These are phyloP conservation scores for Botia kubotai DNA, from an alignment of 2,797 vertebrate species.

Conservation along the genomic window DNA sequence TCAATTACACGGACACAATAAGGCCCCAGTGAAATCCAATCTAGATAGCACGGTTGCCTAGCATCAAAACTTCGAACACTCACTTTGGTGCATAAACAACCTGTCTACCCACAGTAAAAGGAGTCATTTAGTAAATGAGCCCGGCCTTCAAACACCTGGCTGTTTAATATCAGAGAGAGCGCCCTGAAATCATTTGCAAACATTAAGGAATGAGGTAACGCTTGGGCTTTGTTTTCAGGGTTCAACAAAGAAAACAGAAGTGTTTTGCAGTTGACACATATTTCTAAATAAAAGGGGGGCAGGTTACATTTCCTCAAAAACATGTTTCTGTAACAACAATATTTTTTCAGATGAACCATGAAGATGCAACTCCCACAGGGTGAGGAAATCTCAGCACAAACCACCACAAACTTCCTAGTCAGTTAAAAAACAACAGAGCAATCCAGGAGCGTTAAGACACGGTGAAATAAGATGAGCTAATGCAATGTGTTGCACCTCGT, in stretches of 20 bases:
- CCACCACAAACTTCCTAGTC: slow-evolving; percentile 17
- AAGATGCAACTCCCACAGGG: not conserved
- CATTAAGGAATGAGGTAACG: slow-evolving; percentile 26
- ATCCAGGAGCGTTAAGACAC: not conserved
- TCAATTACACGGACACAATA: slow-evolving; percentile 57
- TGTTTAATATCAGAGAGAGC: slow-evolving; percentile 46
- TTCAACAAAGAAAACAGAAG: slow-evolving; percentile 2
- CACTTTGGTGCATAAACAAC: slow-evolving; percentile 48
- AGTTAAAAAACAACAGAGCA: not conserved
- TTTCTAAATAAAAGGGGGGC: not conserved
- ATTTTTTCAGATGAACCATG: no score
- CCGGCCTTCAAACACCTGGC: slow-evolving; percentile 56
- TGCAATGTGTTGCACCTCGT: not conserved
- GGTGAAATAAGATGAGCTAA: not conserved
- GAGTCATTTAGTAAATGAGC: slow-evolving; percentile 53
- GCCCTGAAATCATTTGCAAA: slow-evolving; percentile 46
- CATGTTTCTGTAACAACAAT: not conserved
- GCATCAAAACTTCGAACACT: slow-evolving; percentile 52
- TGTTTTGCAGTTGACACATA: not conserved
- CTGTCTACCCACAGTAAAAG: slow-evolving; percentile 43
- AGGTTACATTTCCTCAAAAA: not conserved
- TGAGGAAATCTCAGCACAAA: slow-evolving; percentile 3
- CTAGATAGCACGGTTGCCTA: slow-evolving; percentile 57
- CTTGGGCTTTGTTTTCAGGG: not conserved
- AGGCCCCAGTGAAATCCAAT: slow-evolving; percentile 54